Conservation (phyloP, 1,140 invertebrate genomes). For the Cydia fagiglandana region DNA sequence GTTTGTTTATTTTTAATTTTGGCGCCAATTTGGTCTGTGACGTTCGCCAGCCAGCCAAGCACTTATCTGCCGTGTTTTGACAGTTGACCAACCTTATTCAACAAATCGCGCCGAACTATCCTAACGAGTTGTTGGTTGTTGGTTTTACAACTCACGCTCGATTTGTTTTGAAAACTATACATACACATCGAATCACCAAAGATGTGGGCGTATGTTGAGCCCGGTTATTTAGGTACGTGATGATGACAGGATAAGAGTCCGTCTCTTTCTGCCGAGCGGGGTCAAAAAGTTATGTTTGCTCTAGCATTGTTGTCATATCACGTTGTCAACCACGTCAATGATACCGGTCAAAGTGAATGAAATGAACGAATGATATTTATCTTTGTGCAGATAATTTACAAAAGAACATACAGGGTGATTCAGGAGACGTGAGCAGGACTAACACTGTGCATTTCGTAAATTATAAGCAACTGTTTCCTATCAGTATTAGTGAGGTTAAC, state of each 20-base stretch:
- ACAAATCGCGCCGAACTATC: not conserved
- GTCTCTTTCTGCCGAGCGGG: too few relatives aligned
- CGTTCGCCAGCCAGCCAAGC: constrained; percentile 55
- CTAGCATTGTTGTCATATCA: too few relatives aligned
- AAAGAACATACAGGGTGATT: too few relatives aligned
- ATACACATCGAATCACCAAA: not conserved
- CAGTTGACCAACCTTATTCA: constrained; percentile 32
- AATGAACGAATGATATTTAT: too few relatives aligned
- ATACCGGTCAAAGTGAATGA: too few relatives aligned
- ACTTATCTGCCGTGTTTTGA: constrained; percentile 36
- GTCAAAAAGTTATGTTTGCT: too few relatives aligned
- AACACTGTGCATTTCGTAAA: too few relatives aligned
- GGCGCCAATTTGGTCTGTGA: constrained; percentile 68
- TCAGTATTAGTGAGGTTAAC: too few relatives aligned
- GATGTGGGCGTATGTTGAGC: not conserved
- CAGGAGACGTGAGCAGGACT: too few relatives aligned
- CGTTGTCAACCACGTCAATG: too few relatives aligned
- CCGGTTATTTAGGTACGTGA: not conserved
- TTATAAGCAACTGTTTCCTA: too few relatives aligned
- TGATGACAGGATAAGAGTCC: not conserved
- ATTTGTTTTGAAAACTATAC: constrained; percentile 3
- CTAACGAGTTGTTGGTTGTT: not conserved
- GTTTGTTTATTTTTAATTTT: constrained; percentile 78
- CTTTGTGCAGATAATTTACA: too few relatives aligned
- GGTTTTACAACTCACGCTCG: not conserved